Evolutionary conservation across 2,113 vertebrate genomes (phyloP), one percentile per base, ranked within the genome.

Genomic region (Spizaetus ornatus): DNA sequence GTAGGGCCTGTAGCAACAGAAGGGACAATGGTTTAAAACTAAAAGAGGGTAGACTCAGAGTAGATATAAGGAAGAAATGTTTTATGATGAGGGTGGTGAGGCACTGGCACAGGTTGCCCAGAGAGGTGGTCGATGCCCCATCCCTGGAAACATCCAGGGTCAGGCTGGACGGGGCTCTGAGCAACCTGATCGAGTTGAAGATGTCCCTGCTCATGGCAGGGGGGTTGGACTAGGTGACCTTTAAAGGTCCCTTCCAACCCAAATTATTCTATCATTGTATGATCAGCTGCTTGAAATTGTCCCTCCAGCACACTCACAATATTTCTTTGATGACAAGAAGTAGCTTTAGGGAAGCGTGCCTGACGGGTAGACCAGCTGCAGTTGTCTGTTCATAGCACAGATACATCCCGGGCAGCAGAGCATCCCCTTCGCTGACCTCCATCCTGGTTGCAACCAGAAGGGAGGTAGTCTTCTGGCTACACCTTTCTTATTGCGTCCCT

Each of bases 31-130:
- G 50, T 38, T 58, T 83, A 8, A 27, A 42, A 20, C 0, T 71
- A 6, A 4, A 4, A 32, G 2, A 80, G 48, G 21, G 20, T 9
- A 55, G 36, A 14, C 4, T 2, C 3, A 32, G 29, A 3, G 18
- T 31, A 61, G 42, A 48, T 7, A 0, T 5, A 20, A 32, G 58
- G 31, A 9, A 50, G 43, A 25, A 50, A 31, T 42, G 9, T 0
- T 3, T 82, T 2, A 0, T 5, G 7, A 8, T 0, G 5, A 26
- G 40, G 34, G 14, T 53, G 69, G 8, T 3, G 3, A 85, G 8
- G 6, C 6, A 2, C 42, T 69, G 79, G 25, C 42, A 1, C 50
- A 73, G 29, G 29, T 12, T 55, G 38, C 21, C 10, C n/a, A 36
- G 73, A 26, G 16, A 1, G 11, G 26, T 16, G 69, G 73, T 5